Evolutionary conservation across 2,888 invertebrate species (phyloP), one percentile per base, ranked within the genome.

Genomic region (Candidula unifasciata): DNA sequence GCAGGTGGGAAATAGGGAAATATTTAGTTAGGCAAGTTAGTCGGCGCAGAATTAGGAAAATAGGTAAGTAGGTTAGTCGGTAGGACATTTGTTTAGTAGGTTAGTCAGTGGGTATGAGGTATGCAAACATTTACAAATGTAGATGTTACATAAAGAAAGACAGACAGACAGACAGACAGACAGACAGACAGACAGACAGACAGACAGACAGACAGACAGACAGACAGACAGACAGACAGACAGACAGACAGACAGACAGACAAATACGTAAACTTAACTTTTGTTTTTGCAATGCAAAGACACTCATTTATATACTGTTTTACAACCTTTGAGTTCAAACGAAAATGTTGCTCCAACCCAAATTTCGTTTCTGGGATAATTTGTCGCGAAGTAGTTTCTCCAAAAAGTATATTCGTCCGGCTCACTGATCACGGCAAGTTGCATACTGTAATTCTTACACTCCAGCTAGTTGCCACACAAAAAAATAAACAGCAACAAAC

Each of bases 391-490:
- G 44, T 44, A 71, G 8, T 1, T n/a, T 71, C 71, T 44, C 71
- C 71, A 71, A 37, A 8, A 71, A 0, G 37, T 13, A 24, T 37
- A 71, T 24, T 71, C 71, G n/a, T 71, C n/a, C 6, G 0, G 21
- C 6, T 21, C 5, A 10, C n/a, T 37, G n/a, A 71, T 44, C 18
- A 71, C n/a, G 21, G 44, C 71, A 3, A 71, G 71, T n/a, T 24
- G 71, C 71, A 71, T 71, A n/a, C 37, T 71, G 71, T 44, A 24
- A 24, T 71, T 71, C 44, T 71, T 18, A 13, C 71, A 71, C 24
- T 44, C 44, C 37, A 44, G 10, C 71, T 71, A 37, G 37, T 24
- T 68, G 24, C 18, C 10, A 60, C 21, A 60, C 21, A 60, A 16
- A 16, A 60, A 60, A 21, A n/a, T 0, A 60, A 60, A 60, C n/a